These are phyloP conservation scores for Podarcis lilfordi DNA, from an alignment of 2,797 vertebrate genomes.

Conservation along the genomic window DNA sequence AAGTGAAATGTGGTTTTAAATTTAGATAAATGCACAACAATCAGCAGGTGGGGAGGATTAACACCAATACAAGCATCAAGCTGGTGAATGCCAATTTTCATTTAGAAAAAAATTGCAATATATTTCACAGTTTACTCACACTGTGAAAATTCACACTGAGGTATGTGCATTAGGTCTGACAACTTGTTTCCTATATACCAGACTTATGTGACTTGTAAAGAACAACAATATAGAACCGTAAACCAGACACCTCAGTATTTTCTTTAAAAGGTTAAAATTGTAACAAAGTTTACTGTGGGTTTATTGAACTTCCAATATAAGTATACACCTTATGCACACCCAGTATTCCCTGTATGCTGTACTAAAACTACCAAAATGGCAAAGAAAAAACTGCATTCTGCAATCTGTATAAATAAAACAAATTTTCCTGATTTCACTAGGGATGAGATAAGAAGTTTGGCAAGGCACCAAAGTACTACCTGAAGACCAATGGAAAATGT, in stretches of 20 bases:
- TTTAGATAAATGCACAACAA: constrained; percentile 59
- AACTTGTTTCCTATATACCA: constrained; percentile 66
- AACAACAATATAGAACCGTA: constrained; percentile 44
- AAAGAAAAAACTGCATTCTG: background rate
- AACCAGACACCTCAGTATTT: constrained; percentile 26
- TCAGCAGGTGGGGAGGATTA: constrained; percentile 56
- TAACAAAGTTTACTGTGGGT: background rate
- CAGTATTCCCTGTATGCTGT: background rate
- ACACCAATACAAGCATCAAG: constrained; percentile 63
- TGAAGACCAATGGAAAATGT: background rate
- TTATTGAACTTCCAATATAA: background rate
- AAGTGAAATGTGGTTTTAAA: constrained; percentile 51
- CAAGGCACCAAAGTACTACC: background rate
- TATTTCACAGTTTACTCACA: constrained; percentile 71
- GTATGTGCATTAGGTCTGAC: constrained; percentile 66
- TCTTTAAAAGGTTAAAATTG: constrained; percentile 24
- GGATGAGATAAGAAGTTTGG: too few relatives aligned
- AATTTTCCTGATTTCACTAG: background rate
- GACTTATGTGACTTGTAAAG: constrained; percentile 51
- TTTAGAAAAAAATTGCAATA: constrained; percentile 41
- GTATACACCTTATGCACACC: background rate
- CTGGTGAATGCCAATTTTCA: constrained; percentile 65
- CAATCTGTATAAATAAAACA: background rate
- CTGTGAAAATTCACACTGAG: constrained; percentile 56
- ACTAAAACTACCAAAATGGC: background rate